Base-by-base conservation (phyloP, 2,888 invertebrate genomes). In the Scaptomyza reducta region DNA sequence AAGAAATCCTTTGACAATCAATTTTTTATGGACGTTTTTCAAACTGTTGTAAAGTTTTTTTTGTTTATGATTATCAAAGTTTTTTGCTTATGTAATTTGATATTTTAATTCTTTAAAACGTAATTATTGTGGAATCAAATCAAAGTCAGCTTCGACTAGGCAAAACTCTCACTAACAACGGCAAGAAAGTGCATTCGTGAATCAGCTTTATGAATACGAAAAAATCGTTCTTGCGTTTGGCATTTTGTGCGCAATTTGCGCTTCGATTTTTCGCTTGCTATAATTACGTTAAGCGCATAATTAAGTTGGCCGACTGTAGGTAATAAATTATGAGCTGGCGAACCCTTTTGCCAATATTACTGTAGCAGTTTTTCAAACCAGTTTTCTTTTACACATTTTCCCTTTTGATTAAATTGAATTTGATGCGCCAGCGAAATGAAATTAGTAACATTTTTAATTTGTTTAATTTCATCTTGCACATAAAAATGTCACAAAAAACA, bases 241-340 rank as follows among this genome's bases (percentile, higher is more conserved):
- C 79, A 79, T 79, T 79, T 67, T 68, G 31, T 60, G 76, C 66
- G 70, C 74, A 77, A 77, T 70, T 82, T 81, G 78, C 70, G 78
- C 79, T 79, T 79, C 88, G 78, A 80, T 83, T 83, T 88, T 78
- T 70, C 77, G 65, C 74, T 77, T 54, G 58, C 62, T 59, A 79
- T 79, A 88, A 85, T 85, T 83, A 73, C 70, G 76, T 85, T 85
- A 85, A 83, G 78, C 70, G 83, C 78, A 86, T 88, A 85, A 85
- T 85, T 85, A 87, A 87, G 87, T 84, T 84, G 74, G 70, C 70
- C 79, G 67, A 80, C 77, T 74, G 86, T 71, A 75, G 81, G 78
- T 84, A 79, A 84, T 87, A 81, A 82, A 82, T 82, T 82, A 82
- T 84, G 82, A 69, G 64, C 77, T 68, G 60, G 22, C 42, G 58